These are phyloP conservation scores for Mayetiola destructor DNA, from an alignment of 2,888 invertebrate species.

Conservation along the genomic window DNA sequence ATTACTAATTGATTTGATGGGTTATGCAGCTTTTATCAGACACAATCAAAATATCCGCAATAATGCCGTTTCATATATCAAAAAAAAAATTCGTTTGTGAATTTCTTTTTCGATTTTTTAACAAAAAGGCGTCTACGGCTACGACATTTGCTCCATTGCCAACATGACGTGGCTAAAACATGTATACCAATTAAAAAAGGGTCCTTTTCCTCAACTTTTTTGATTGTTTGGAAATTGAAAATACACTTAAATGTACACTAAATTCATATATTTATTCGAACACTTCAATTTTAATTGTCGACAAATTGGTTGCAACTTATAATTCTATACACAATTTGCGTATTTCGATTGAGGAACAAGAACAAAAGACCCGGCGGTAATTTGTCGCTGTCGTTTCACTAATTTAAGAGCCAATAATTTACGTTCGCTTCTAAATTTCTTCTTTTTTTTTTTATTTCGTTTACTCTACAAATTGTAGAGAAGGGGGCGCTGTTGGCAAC, in stretches of 20 bases:
- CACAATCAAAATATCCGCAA: too few relatives aligned
- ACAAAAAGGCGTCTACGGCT: slow-evolving; percentile 22
- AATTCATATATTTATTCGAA: too few relatives aligned
- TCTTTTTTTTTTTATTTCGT: background rate
- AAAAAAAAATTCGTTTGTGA: background rate
- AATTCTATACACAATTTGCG: background rate
- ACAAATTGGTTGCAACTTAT: too few relatives aligned
- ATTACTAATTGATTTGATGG: too few relatives aligned
- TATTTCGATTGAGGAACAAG: background rate
- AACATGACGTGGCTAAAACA: slow-evolving; percentile 22
- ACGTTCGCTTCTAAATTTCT: slow-evolving; percentile 12
- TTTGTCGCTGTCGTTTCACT: slow-evolving; percentile 12
- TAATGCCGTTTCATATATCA: too few relatives aligned
- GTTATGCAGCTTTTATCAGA: too few relatives aligned
- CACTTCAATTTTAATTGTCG: too few relatives aligned
- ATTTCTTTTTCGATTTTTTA: slow-evolving; percentile 9
- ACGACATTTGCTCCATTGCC: slow-evolving; percentile 20
- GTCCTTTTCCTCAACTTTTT: slow-evolving; percentile 2
- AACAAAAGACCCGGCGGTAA: slow-evolving; percentile 13
- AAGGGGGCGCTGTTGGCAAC: slow-evolving; percentile 4
- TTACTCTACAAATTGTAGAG: slow-evolving; percentile 6
- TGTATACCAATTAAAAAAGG: slow-evolving; percentile 14
- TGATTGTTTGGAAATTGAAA: background rate
- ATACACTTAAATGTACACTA: background rate
- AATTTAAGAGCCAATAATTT: slow-evolving; percentile 12